Percentiles rank a stretch among this genome's conserved stretches.
phyloP scores from a whole-genome alignment of 1,140 invertebrate species.

The Drosophila orena region DNA sequence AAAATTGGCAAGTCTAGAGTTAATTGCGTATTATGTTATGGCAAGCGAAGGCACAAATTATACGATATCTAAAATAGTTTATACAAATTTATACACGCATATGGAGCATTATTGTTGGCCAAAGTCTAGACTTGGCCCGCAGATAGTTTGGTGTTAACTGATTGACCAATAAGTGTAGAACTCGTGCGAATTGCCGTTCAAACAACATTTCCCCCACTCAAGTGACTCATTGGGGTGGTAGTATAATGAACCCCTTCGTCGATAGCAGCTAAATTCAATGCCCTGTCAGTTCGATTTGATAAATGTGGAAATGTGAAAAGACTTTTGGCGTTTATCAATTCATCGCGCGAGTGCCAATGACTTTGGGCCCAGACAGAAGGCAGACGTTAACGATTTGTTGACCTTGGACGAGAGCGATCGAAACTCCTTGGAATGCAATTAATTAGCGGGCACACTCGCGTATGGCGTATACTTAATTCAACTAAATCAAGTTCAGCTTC shows the following conservation, averaged over 20 bases:
- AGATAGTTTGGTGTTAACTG: constrained; percentile 14
- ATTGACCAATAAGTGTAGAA: constrained; percentile 15
- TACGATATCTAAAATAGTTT: constrained; percentile 36
- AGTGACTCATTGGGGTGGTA: not conserved
- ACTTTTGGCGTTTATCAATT: constrained; percentile 17
- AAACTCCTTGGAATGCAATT: constrained; percentile 21
- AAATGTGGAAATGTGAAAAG: constrained; percentile 11
- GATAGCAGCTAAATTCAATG: constrained; percentile 6
- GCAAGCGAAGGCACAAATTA: constrained; percentile 36
- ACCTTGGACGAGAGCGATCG: not conserved
- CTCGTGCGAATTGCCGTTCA: constrained; percentile 10
- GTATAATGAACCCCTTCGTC: constrained; percentile 2
- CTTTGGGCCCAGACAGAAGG: constrained; percentile 1
- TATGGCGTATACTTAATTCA: constrained; percentile 15
- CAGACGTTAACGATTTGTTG: constrained; percentile 12
- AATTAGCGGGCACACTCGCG: constrained; percentile 13
- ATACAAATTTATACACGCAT: constrained; percentile 8
- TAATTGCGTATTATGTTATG: constrained; percentile 40
- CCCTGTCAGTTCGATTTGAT: constrained; percentile 18
- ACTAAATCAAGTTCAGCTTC: constrained; percentile 38
- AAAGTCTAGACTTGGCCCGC: constrained; percentile 20
- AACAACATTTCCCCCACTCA: constrained; percentile 7
- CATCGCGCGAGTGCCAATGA: constrained; percentile 12
- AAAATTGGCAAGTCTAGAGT: constrained; percentile 28
- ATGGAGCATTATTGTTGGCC: constrained; percentile 15